Evolutionary conservation across 1,140 invertebrate species (phyloP).

Genomic region (Hypothenemus hampei): DNA sequence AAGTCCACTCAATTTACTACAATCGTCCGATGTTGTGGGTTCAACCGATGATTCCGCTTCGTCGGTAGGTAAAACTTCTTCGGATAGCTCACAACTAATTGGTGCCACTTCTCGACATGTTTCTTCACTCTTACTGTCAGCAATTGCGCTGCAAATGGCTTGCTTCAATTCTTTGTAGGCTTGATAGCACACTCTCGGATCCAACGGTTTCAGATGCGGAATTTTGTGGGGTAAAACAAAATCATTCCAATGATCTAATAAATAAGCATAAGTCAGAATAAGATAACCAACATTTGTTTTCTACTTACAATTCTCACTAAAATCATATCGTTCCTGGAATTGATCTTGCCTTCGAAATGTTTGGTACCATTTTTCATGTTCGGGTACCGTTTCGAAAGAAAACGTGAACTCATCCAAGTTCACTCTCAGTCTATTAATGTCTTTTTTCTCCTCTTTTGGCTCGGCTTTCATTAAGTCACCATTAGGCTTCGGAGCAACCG

Average conservation of each 20-base stretch:
- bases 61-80: neutral
- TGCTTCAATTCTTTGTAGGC: slow-evolving; percentile 34
- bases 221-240: slow-evolving; percentile 75
- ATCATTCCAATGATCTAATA: slow-evolving; percentile 45
- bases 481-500: slow-evolving; percentile 33
- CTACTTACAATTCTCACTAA: slow-evolving; percentile 46
- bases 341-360: slow-evolving; percentile 70
- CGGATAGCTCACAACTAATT: neutral
- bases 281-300: too few relatives aligned
- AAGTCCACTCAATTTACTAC: slow-evolving; percentile 33
- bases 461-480: slow-evolving; percentile 34
- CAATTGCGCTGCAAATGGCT: neutral
- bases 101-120: neutral
- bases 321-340: slow-evolving; percentile 53
- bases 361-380: slow-evolving; percentile 70
- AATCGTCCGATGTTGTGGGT: slow-evolving; percentile 30
- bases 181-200: slow-evolving; percentile 46
- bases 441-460: slow-evolving; percentile 8
- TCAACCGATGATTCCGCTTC: neutral
- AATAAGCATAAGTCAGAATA: neutral
- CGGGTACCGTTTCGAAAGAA: slow-evolving; percentile 68
- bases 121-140: neutral
- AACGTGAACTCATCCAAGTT: slow-evolving; percentile 55
- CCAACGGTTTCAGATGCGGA: slow-evolving; percentile 54
- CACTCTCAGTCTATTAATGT: slow-evolving; percentile 22